These are phyloP conservation scores for Cacatua alba DNA, from an alignment of 2,113 vertebrate species.

Conservation along the genomic window DNA sequence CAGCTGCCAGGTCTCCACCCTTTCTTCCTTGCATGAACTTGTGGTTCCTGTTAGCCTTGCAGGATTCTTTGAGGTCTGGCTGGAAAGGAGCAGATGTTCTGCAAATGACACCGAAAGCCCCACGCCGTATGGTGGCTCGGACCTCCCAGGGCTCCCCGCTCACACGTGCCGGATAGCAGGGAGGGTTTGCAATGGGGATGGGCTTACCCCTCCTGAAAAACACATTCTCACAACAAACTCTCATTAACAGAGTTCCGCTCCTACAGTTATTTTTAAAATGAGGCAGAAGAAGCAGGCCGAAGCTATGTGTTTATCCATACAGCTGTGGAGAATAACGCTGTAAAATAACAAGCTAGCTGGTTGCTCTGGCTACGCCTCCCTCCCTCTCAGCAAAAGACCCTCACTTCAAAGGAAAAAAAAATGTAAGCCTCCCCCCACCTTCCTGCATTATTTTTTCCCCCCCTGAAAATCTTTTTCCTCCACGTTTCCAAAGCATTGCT, in stretches of 20 bases:
- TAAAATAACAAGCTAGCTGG: slow-evolving; percentile 22
- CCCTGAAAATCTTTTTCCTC: slow-evolving; percentile 64
- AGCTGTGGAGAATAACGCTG: neutral
- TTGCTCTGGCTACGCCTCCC: slow-evolving; percentile 8
- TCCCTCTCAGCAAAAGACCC: neutral
- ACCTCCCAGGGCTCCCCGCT: neutral
- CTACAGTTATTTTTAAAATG: neutral
- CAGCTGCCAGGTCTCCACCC: slow-evolving; percentile 38
- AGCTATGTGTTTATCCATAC: neutral
- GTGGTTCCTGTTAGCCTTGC: slow-evolving; percentile 22
- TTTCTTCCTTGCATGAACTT: slow-evolving; percentile 42
- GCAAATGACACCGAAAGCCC: slow-evolving; percentile 1
- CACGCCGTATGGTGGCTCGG: neutral
- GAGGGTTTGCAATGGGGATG: neutral
- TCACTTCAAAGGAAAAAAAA: slow-evolving; percentile 53
- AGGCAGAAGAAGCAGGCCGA: neutral
- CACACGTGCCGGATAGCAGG: neutral
- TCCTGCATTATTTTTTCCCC: slow-evolving; percentile 60
- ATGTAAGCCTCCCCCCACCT: neutral
- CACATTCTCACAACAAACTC: neutral
- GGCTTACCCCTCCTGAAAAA: neutral
- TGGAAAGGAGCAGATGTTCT: slow-evolving; percentile 44
- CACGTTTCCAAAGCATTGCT: slow-evolving; percentile 69
- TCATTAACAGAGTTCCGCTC: neutral
- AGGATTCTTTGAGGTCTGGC: slow-evolving; percentile 29